These are phyloP conservation scores for Antidorcas marsupialis DNA, from an alignment of 2,113 vertebrate genomes.

Conservation along the genomic window DNA sequence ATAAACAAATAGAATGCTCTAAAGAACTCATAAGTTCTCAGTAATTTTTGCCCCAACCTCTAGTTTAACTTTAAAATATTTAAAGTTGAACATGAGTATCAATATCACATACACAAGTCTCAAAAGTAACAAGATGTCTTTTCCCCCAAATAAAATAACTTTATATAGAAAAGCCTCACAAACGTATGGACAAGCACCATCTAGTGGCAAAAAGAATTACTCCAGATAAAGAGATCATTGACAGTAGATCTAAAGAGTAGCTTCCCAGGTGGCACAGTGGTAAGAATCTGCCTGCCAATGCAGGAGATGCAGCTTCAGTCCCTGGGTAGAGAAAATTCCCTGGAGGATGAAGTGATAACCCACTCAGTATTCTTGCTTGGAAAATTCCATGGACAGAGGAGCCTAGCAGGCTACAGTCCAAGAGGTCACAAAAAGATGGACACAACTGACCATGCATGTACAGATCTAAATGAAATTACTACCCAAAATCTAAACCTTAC, in stretches of 20 bases:
- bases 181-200: constrained; percentile 25
- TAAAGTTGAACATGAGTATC: not conserved
- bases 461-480: not conserved
- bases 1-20: constrained; percentile 4
- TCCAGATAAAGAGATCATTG: not conserved
- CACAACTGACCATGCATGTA: not conserved
- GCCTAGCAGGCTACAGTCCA: not conserved
- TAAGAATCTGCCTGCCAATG: not conserved
- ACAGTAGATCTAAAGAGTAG: not conserved
- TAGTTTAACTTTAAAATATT: not conserved
- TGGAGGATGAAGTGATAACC: not conserved
- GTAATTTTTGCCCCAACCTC: not conserved
- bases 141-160: not conserved
- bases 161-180: not conserved
- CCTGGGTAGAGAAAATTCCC: not conserved
- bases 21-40: not conserved
- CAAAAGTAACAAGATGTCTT: not conserved
- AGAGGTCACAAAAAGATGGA: not conserved
- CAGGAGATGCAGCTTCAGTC: not conserved
- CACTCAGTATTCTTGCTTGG: not conserved
- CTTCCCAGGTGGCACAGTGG: not conserved
- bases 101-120: constrained; percentile 15
- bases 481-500: not conserved
- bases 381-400: not conserved
- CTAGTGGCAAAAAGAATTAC: constrained; percentile 48